Conservation (phyloP, 2,113 vertebrate species). For the Prunella fulvescens region DNA sequence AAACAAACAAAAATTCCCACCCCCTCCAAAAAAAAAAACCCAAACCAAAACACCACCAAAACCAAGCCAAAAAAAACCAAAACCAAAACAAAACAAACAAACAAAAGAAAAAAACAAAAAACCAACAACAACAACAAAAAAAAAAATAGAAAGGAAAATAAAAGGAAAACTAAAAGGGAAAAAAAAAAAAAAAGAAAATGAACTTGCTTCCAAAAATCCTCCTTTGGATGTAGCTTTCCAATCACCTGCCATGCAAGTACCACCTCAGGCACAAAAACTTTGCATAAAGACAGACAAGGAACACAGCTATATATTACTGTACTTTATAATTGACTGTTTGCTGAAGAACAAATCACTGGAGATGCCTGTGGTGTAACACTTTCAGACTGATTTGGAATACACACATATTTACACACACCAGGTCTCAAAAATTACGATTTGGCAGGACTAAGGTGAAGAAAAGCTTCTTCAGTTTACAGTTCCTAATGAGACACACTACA, state of each 20-base stretch:
- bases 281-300: slow-evolving; percentile 35
- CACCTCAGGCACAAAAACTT: slow-evolving; percentile 56
- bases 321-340: slow-evolving; percentile 3
- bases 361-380: slow-evolving; percentile 67
- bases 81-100: no score
- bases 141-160: neutral
- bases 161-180: neutral
- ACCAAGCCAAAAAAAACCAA: neutral
- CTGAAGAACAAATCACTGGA: neutral
- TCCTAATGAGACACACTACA: slow-evolving; percentile 71
- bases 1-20: neutral
- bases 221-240: slow-evolving; percentile 77
- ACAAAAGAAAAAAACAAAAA: no score
- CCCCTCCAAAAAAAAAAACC: neutral
- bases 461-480: slow-evolving; percentile 64
- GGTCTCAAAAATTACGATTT: slow-evolving; percentile 72
- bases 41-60: neutral
- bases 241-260: slow-evolving; percentile 50
- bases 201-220: slow-evolving; percentile 60
- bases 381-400: slow-evolving; percentile 86
- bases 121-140: no score
- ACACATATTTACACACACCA: slow-evolving; percentile 78
- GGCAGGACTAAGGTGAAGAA: slow-evolving; percentile 74
- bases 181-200: neutral
- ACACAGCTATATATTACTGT: slow-evolving; percentile 39